phyloP scores from a whole-genome alignment of 1,140 invertebrate genomes.

The Coboldia fuscipes region DNA sequence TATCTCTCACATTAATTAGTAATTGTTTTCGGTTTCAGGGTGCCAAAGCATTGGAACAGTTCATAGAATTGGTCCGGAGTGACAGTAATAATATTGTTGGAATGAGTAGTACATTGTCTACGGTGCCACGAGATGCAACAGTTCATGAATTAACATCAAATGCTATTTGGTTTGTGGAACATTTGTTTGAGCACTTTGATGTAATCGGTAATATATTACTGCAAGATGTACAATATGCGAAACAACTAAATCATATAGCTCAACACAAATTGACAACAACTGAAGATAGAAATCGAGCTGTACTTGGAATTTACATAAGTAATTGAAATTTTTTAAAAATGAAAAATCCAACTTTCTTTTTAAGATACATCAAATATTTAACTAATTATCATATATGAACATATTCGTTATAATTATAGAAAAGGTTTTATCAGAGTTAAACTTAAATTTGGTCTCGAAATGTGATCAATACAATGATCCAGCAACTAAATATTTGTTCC shows the following conservation, averaged over 20 bases:
- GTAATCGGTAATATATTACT: conserved; percentile 41
- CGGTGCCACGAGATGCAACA: conserved; percentile 75
- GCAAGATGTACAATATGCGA: conserved; percentile 34
- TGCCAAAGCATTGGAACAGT: conserved; percentile 76
- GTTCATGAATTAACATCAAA: conserved; percentile 90
- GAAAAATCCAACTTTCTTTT: too few relatives aligned
- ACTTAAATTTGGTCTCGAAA: conserved; percentile 61
- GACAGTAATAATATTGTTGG: conserved; percentile 52
- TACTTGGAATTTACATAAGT: conserved; percentile 61
- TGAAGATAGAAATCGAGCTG: conserved; percentile 31
- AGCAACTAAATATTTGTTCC: conserved; percentile 64
- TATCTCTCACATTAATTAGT: conserved; percentile 5
- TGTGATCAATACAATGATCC: conserved; percentile 67
- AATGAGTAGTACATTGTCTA: conserved; percentile 12
- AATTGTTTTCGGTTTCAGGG: conserved; percentile 30
- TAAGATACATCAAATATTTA: too few relatives aligned
- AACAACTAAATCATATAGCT: conserved; percentile 19
- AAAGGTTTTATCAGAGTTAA: conserved; percentile 68
- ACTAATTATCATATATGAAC: too few relatives aligned
- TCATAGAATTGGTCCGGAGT: conserved; percentile 70
- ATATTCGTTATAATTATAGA: conserved; percentile 42
- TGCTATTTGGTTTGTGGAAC: conserved; percentile 72
- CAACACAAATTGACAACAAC: conserved; percentile 24
- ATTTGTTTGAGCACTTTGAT: conserved; percentile 55
- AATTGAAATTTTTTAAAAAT: conserved; percentile 5